phyloP scores from a whole-genome alignment of 2,113 vertebrate species.

The Henicopernis longicauda region DNA sequence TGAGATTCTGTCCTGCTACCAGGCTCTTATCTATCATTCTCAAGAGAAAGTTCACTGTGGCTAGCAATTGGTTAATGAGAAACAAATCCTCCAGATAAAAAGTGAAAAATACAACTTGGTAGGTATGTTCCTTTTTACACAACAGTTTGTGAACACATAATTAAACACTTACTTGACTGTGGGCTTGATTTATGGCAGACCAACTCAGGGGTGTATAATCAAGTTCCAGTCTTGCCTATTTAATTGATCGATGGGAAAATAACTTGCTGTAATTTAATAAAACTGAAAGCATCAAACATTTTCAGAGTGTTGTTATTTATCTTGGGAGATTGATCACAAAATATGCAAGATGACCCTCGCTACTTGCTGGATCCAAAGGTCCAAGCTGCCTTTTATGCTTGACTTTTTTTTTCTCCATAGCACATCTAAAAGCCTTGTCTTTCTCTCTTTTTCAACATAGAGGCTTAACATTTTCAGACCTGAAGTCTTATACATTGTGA shows the following conservation, averaged over 20 bases:
- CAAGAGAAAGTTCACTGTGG: not conserved
- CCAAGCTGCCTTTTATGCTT: not conserved
- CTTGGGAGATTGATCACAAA: not conserved
- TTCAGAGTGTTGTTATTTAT: not conserved
- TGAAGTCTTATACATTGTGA: not conserved
- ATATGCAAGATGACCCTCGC: not conserved
- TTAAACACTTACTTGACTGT: not conserved
- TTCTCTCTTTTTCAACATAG: not conserved
- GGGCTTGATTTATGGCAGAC: constrained; percentile 23
- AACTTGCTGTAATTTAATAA: constrained; percentile 15
- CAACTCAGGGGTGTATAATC: not conserved
- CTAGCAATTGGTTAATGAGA: not conserved
- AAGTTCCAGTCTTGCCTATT: not conserved
- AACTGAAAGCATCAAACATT: not conserved
- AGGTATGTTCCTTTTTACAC: not conserved
- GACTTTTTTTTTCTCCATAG: not conserved
- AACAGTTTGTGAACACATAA: not conserved
- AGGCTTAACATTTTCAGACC: not conserved
- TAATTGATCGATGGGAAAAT: not conserved
- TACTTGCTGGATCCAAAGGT: not conserved
- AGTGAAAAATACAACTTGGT: not conserved
- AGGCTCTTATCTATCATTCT: not conserved
- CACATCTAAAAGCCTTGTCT: not conserved
- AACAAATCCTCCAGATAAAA: not conserved
- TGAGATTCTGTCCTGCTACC: not conserved